Base-by-base conservation (phyloP, 2,113 vertebrate genomes). In the Toxotes chatareus region DNA sequence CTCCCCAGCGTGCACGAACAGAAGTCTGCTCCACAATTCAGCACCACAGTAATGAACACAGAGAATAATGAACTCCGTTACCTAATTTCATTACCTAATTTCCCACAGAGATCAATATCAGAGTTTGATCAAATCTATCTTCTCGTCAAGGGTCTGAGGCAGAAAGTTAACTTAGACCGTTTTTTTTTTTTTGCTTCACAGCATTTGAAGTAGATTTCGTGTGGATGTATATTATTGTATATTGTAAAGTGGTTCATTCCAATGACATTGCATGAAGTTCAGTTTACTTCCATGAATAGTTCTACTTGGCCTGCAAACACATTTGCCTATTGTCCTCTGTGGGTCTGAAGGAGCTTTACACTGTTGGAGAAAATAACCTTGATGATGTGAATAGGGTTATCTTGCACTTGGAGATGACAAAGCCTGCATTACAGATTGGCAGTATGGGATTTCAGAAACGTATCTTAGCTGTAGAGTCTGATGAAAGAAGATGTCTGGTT, bases 41-140 rank as follows among this genome's bases (percentile, higher is more conserved):
- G 65, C 44, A 73, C 53, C 64, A 21, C 69, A 72, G 53, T 63
- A 64, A 85, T 79, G 83, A 83, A 75, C 81, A 69, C 51, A 46
- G 57, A 85, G 60, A 73, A 77, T 65, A 87, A 77, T 73, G 61
- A 80, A 69, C 61, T 38, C 34, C 73, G 82, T 86, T 70, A 66
- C 59, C 56, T 73, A 4, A 78, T 75, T 75, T 83, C 44, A 84
- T 88, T 74, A 66, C 53, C 56, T 73, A 4, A 80, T 75, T 75
- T 80, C 38, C 56, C 70, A 68, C 55, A 63, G 68, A 72, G 60
- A 72, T 80, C 60, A 61, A 73, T 90, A 13, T 69, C 56, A 78
- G 59, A 59, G 81, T 84, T 68, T 14, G 34, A 42, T 72, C 17
- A 47, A 53, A 79, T 86, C 31, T 55, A 47, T 82, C 70, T 76